Evolutionary conservation across 2,888 invertebrate species (phyloP).

Genomic region (Suillia variegata): DNA sequence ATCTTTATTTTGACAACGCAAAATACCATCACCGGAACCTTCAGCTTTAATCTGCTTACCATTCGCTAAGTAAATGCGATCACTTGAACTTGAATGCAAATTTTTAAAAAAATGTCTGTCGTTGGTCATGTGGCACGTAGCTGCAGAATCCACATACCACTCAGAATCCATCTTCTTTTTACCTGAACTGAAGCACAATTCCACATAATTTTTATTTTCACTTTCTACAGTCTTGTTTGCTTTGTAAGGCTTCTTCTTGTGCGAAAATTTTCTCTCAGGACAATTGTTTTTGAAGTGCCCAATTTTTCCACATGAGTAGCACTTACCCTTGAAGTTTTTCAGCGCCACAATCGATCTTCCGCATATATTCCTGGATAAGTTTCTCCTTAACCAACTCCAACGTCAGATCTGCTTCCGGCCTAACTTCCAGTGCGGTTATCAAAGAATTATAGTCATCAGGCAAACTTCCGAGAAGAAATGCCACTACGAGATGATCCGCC

Average conservation of each 20-base stretch:
- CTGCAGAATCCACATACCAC: conserved; percentile 21
- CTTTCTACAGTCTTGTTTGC: conserved; percentile 7
- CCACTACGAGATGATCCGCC: no score
- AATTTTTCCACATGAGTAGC: neutral
- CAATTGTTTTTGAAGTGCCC: neutral
- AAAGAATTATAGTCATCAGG: conserved; percentile 20
- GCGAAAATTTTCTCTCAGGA: conserved; percentile 3
- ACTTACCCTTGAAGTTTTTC: conserved; percentile 15
- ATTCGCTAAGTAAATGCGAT: no score
- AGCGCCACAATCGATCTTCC: conserved; percentile 3
- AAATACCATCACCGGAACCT: no score
- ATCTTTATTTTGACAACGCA: no score
- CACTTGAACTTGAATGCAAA: no score
- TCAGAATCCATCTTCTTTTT: neutral
- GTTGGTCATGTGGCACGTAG: conserved; percentile 14
- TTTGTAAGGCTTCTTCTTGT: conserved; percentile 3
- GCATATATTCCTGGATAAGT: conserved; percentile 16
- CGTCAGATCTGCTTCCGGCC: conserved; percentile 13
- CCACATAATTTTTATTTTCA: neutral
- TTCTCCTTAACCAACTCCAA: conserved; percentile 21
- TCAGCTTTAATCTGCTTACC: no score
- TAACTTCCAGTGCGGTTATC: conserved; percentile 19
- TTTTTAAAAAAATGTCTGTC: no score
- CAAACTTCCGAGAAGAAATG: neutral
- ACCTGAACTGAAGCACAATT: conserved; percentile 12